phyloP scores from a whole-genome alignment of 1,140 invertebrate genomes.

The Mamestra configurata region DNA sequence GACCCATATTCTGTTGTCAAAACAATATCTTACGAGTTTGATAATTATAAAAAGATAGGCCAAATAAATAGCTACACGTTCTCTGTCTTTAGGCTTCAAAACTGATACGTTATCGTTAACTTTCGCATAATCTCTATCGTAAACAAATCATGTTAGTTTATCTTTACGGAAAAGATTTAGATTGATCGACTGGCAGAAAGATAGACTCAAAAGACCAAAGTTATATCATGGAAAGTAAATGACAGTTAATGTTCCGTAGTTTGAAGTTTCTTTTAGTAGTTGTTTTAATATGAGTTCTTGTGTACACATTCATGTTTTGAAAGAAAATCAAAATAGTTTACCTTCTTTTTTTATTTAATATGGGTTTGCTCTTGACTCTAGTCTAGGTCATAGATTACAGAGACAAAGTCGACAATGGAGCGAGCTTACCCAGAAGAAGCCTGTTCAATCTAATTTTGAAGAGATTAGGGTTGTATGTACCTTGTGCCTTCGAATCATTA shows the following conservation, averaged over 20 bases:
- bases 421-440: too few species aligned
- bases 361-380: too few species aligned
- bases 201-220: conserved; percentile 5
- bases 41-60: conserved; percentile 40
- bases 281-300: background rate
- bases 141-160: conserved; percentile 46
- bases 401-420: too few species aligned
- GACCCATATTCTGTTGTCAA: conserved; percentile 32
- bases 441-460: too few species aligned
- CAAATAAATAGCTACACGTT: conserved; percentile 28
- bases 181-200: conserved; percentile 14
- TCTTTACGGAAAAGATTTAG: conserved; percentile 37
- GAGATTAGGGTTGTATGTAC: too few species aligned
- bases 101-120: conserved; percentile 18
- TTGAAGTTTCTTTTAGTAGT: background rate
- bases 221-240: conserved; percentile 9
- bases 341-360: too few species aligned
- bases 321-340: background rate
- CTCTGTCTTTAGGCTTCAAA: background rate
- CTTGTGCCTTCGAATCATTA: background rate
- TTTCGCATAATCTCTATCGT: conserved; percentile 39
- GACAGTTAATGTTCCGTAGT: background rate
- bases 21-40: conserved; percentile 22
- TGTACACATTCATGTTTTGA: background rate
- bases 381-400: too few species aligned